These are phyloP conservation scores for Phrynocephalus versicolor DNA, from an alignment of 2,113 vertebrate species.

Conservation along the genomic window DNA sequence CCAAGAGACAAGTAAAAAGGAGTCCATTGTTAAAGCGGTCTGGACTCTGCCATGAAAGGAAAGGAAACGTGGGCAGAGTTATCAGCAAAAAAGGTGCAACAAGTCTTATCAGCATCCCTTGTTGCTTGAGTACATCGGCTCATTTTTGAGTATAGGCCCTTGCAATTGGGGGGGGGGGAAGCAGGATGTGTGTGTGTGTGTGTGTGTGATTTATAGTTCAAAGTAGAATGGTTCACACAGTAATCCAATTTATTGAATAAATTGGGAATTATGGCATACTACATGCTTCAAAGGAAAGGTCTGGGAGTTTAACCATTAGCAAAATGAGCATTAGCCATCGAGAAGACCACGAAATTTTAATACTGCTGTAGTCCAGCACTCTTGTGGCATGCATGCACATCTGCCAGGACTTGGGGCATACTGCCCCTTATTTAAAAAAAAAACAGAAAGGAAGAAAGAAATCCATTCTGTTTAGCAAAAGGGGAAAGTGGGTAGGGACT, in stretches of 20 bases:
- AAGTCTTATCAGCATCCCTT: constrained; percentile 25
- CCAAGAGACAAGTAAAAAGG: constrained; percentile 5
- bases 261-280: constrained; percentile 1
- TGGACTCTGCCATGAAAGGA: constrained; percentile 1
- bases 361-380: constrained; percentile 35
- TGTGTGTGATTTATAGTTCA: not conserved
- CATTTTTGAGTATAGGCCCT: not conserved
- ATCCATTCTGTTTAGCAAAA: not conserved
- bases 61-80: not conserved
- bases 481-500: not conserved
- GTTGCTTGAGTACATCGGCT: not conserved
- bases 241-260: constrained; percentile 8
- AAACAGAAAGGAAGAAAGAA: too few relatives aligned
- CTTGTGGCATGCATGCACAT: not conserved
- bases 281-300: constrained; percentile 17
- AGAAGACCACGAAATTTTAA: accelerated
- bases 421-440: not conserved
- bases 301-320: not conserved
- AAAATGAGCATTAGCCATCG: constrained; percentile 11
- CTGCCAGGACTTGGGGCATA: not conserved
- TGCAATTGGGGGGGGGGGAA: too few relatives aligned
- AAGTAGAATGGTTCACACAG: not conserved
- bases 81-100: not conserved
- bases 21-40: not conserved
- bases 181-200: too few relatives aligned